Evolutionary conservation across 2,888 invertebrate genomes (phyloP).

Genomic region (Scaptomyza tumidula): DNA sequence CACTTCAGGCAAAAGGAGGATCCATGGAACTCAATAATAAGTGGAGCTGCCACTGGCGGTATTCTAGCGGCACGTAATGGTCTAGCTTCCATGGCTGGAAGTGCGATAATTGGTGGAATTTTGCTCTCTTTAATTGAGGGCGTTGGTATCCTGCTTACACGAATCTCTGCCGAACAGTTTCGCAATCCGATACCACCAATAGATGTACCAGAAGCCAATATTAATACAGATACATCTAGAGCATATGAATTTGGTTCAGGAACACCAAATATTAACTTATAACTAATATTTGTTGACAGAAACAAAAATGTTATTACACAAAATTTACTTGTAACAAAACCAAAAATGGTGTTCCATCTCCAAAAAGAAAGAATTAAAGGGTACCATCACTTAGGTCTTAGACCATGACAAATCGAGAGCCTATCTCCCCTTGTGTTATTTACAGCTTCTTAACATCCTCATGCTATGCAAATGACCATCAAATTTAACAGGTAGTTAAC

Average conservation of each 20-base stretch:
- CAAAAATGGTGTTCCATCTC: too few species aligned
- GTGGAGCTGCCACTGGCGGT: conserved; percentile 69
- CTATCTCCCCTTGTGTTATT: not conserved
- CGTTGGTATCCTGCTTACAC: conserved; percentile 62
- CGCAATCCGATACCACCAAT: conserved; percentile 41
- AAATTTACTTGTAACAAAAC: not conserved
- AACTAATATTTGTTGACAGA: conserved; percentile 34
- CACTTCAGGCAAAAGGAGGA: conserved; percentile 65
- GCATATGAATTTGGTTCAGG: conserved; percentile 39
- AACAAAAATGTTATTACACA: not conserved
- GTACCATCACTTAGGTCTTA: not conserved
- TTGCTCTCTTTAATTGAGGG: conserved; percentile 63
- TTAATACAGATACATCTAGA: conserved; percentile 28
- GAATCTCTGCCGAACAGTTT: conserved; percentile 64
- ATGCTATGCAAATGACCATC: conserved; percentile 18
- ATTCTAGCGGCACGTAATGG: conserved; percentile 64
- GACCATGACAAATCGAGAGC: not conserved
- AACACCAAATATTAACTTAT: conserved; percentile 50
- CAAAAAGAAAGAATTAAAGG: not conserved
- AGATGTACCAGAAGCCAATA: conserved; percentile 18
- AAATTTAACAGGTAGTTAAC: conserved; percentile 43
- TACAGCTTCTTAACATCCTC: not conserved
- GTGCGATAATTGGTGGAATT: conserved; percentile 64
- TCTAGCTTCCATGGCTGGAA: conserved; percentile 64
- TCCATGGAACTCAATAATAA: conserved; percentile 73